Base-by-base conservation (phyloP, 2,113 vertebrate species). In the Thalassarche chlororhynchos region DNA sequence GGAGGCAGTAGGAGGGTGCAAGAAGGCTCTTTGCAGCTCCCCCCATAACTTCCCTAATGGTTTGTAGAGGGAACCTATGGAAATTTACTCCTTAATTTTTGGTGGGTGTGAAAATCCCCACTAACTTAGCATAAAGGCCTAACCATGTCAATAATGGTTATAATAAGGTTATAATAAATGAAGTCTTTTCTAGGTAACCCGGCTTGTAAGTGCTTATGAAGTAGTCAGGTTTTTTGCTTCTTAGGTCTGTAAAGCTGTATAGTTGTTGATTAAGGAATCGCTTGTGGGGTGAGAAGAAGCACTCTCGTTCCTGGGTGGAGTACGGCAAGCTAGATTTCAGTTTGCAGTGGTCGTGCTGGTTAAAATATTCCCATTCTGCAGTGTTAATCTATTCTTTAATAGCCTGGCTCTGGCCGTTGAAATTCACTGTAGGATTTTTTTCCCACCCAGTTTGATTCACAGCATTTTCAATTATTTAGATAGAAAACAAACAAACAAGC, bases 381-480 rank as follows among this genome's bases (percentile, higher is more conserved):
- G 80, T 47, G 68, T 83, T 97, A 93, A 94, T 92, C 65, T 96
- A 23, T 61, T 84, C 54, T 77, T 82, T 79, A 96, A 75, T 70
- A 97, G 72, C 62, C 29, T 90, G 80, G 26, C 40, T 78, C 9
- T 84, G 83, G 70, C 93, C 85, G 87, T 38, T 96, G 95, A 71
- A 90, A 93, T 93, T 89, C 85, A 94, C 90, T 51, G 54, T n/a
- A 82, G 64, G 85, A 68, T 87, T 96, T 55, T 90, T 74, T 84
- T 83, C 29, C 88, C 87, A 91, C 87, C 9, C 51, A 26, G 34
- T 89, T 96, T 70, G 89, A 97, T 90, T 96, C 90, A 65, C 72
- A 68, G 71, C 24, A 47, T 83, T 97, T 97, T 97, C 72, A 87
- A 90, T 97, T 97, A 93, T 90, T 97, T 90, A 92, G 81, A 28